These are phyloP conservation scores for Fregetta grallaria DNA, from an alignment of 2,113 vertebrate genomes.

Conservation along the genomic window DNA sequence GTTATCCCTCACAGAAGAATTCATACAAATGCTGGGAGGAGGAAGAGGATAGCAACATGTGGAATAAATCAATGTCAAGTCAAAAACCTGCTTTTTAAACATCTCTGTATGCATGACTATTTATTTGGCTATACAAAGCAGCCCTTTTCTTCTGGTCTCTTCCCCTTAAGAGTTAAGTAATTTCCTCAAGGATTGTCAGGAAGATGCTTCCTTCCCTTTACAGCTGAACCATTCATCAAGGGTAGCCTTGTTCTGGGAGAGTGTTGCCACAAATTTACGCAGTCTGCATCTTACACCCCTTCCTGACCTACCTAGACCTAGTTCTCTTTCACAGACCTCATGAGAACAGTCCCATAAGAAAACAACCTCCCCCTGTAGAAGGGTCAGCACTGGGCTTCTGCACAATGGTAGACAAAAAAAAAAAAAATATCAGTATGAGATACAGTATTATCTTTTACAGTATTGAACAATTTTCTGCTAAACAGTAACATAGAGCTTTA, in stretches of 20 bases:
- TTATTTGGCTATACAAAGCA: background rate
- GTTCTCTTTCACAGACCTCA: background rate
- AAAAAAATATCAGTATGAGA: background rate
- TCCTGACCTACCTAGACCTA: background rate
- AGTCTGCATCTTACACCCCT: background rate
- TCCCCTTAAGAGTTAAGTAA: background rate
- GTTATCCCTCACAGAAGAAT: background rate
- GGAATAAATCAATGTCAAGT: background rate
- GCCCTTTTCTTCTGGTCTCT: background rate
- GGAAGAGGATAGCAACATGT: background rate
- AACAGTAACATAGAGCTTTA: background rate
- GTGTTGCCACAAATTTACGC: background rate
- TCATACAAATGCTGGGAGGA: background rate
- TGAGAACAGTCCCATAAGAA: background rate
- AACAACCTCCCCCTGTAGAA: background rate
- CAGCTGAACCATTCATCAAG: background rate
- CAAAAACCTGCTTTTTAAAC: background rate
- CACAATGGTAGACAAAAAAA: background rate
- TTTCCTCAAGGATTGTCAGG: constrained; percentile 18
- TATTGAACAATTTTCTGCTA: background rate
- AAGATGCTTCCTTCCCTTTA: constrained; percentile 47
- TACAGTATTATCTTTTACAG: background rate
- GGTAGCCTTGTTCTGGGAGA: background rate
- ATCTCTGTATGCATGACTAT: background rate
- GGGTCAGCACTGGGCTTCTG: background rate